Evolutionary conservation across 2,113 vertebrate genomes (phyloP), one percentile per base, ranked within the genome.

Genomic region (Conger conger): DNA sequence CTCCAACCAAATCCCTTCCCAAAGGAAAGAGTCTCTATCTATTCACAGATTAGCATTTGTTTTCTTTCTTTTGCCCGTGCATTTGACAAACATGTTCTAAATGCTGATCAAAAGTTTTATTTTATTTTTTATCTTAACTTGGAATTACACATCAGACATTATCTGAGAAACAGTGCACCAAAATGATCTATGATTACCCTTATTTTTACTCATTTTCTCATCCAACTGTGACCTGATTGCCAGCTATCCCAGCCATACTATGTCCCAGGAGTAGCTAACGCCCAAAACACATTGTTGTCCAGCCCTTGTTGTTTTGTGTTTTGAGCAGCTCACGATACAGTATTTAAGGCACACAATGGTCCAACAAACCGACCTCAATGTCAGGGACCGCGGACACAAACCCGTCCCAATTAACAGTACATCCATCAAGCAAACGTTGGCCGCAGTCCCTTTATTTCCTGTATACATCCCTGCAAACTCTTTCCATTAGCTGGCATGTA

Each of bases 1-100:
- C 11, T 81, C 42, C 53, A 2, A 50, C 15, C 42, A n/a, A n/a
- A 30, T 88, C 86, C 88, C 82, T 90, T 86, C 84, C 82, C 88
- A 89, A 90, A 93, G 87, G 86, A 90, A 94, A 90, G 89, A 91
- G 90, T 33, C n/a, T n/a, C 89, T 91, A 87, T 83, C 88, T 80
- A 33, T 91, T 87, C 87, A 87, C 88, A 33, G 5, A 94, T 94
- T 93, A 89, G 92, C 93, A 93, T 94, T 85, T 87, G 60, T 88
- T 90, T 63, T 63, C 85, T n/a, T 30, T 50, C 91, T 93, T 91
- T 91, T 90, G 89, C 92, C 90, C 89, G 86, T 84, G 85, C 80
- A n/a, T 87, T 80, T 80, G 79, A 23, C 79, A 80, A 23, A n/a
- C n/a, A 4, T 11, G 27, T n/a, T 53, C 3, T 27, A 81, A 1